Evolutionary conservation across 2,888 invertebrate genomes (phyloP).

Genomic region (Abrostola tripartita): DNA sequence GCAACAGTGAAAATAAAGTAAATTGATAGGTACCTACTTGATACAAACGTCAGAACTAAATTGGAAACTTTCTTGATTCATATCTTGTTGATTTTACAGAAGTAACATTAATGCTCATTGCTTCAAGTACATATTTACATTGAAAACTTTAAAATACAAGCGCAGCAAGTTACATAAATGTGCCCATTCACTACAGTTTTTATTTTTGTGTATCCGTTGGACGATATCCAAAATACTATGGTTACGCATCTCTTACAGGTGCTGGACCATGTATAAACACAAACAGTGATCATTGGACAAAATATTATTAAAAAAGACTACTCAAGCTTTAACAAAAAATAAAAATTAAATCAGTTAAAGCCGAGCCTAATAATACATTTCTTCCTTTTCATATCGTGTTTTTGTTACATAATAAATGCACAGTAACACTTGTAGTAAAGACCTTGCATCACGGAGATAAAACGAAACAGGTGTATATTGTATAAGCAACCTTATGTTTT

Average conservation of each 20-base stretch:
- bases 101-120: no score
- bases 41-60: neutral
- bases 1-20: neutral
- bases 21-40: neutral
- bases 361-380: neutral
- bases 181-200: constrained; percentile 34
- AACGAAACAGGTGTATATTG: constrained; percentile 30
- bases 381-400: constrained; percentile 11
- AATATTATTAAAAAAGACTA: neutral
- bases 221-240: constrained; percentile 60
- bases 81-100: neutral
- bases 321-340: no score
- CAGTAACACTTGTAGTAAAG: constrained; percentile 5
- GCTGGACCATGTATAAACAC: constrained; percentile 33
- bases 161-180: constrained; percentile 4
- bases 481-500: constrained; percentile 9
- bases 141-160: neutral
- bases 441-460: constrained; percentile 20
- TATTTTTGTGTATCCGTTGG: constrained; percentile 70
- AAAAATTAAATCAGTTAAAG: neutral
- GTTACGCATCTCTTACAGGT: constrained; percentile 49
- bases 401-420: constrained; percentile 32
- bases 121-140: no score
- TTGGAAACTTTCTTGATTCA: neutral
- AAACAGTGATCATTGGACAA: neutral